Conservation (phyloP, 2,797 vertebrate genomes). For the Arrhamphus sclerolepis region DNA sequence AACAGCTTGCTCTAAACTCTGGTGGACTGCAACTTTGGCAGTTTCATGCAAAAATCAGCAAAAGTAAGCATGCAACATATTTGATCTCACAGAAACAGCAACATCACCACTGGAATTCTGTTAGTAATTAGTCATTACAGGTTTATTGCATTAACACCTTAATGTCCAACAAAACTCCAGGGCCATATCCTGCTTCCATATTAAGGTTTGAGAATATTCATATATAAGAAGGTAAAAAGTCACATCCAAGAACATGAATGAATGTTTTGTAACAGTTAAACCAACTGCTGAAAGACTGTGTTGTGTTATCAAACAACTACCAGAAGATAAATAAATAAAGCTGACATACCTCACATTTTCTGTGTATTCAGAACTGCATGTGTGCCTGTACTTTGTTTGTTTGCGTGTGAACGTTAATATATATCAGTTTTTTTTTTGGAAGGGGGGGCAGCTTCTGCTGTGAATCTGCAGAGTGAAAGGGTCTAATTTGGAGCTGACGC, state of each 20-base stretch:
- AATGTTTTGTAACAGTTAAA: neutral
- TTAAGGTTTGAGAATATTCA: too few species aligned
- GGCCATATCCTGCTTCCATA: too few species aligned
- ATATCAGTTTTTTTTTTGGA: slow-evolving; percentile 39
- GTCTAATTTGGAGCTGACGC: slow-evolving; percentile 44
- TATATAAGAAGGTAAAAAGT: neutral
- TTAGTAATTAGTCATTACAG: too few species aligned
- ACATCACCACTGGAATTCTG: too few species aligned
- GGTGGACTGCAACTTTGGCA: too few species aligned
- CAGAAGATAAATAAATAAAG: slow-evolving; percentile 11
- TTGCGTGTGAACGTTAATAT: slow-evolving; percentile 47
- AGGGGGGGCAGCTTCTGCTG: slow-evolving; percentile 17
- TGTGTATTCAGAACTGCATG: slow-evolving; percentile 5
- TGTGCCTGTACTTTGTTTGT: slow-evolving; percentile 15
- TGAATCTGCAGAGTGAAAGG: slow-evolving; percentile 37
- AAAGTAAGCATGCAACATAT: too few species aligned
- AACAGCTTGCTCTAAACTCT: too few species aligned
- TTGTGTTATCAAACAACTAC: slow-evolving; percentile 7
- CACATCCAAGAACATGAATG: neutral
- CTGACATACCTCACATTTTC: slow-evolving; percentile 6
- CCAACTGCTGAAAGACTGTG: neutral
- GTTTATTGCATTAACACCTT: too few species aligned
- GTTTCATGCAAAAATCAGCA: too few species aligned
- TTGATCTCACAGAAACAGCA: too few species aligned
- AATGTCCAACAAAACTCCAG: too few species aligned